Evolutionary conservation across 2,888 invertebrate genomes (phyloP).

Genomic region (Pandemis corylana): DNA sequence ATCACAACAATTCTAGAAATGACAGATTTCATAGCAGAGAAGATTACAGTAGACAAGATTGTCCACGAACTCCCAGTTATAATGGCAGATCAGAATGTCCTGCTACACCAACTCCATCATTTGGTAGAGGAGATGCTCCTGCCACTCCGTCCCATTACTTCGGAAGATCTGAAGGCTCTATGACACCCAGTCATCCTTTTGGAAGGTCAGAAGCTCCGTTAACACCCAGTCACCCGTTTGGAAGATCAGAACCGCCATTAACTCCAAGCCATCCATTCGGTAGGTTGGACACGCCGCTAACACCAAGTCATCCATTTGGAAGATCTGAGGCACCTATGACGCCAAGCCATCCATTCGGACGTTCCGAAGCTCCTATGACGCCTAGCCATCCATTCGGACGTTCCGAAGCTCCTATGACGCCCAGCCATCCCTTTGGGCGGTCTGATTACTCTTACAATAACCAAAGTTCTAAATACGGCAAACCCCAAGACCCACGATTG

Average conservation of each 20-base stretch:
- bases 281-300: conserved; percentile 49
- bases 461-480: conserved; percentile 48
- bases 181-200: conserved; percentile 63
- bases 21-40: conserved; percentile 35
- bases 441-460: conserved; percentile 46
- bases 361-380: conserved; percentile 36
- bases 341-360: conserved; percentile 49
- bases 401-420: conserved; percentile 41
- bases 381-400: conserved; percentile 54
- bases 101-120: conserved; percentile 53
- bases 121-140: conserved; percentile 60
- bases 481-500: conserved; percentile 64
- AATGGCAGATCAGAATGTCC: conserved; percentile 52
- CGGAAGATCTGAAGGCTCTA: conserved; percentile 59
- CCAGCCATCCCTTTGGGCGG: conserved; percentile 48
- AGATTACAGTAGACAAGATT: conserved; percentile 47
- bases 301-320: conserved; percentile 50
- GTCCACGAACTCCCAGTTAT: conserved; percentile 49
- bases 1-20: conserved; percentile 52
- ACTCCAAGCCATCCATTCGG: conserved; percentile 54
- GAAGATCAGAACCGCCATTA: conserved; percentile 49
- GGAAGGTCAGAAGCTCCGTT: conserved; percentile 49
- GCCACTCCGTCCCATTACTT: conserved; percentile 59
- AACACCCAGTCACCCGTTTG: conserved; percentile 56
- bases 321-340: conserved; percentile 44